Evolutionary conservation across 2,113 vertebrate species (phyloP).

Genomic region (Herpailurus yagouaroundi): DNA sequence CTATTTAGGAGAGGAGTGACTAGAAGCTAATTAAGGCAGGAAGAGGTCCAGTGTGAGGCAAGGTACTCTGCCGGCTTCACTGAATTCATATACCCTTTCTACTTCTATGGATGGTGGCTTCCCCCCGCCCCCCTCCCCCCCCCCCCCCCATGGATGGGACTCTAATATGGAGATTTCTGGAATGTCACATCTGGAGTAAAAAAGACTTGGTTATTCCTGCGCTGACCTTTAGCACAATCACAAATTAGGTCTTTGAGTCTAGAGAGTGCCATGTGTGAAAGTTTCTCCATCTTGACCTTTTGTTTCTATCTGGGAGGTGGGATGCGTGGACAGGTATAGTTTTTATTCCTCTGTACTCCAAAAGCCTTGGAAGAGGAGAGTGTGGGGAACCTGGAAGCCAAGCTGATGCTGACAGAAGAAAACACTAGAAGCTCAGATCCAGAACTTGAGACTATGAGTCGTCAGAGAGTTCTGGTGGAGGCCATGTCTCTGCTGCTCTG

Average conservation of each 20-base stretch:
- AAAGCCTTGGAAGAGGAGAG: neutral
- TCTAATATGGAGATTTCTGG: neutral
- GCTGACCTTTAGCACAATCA: neutral
- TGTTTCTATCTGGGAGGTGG: neutral
- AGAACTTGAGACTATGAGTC: neutral
- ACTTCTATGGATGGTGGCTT: neutral
- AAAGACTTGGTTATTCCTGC: neutral
- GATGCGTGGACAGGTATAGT: neutral
- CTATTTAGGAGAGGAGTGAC: neutral
- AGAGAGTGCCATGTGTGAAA: neutral
- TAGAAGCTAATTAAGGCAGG: neutral
- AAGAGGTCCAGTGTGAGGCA: neutral
- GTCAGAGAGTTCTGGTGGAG: neutral
- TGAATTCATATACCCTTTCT: neutral
- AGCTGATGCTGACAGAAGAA: neutral
- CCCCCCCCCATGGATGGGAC: too few species aligned
- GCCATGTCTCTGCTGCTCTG: neutral
- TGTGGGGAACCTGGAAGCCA: neutral
- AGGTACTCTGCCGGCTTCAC: neutral
- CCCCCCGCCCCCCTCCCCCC: too few species aligned
- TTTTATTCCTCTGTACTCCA: neutral
- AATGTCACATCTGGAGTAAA: neutral
- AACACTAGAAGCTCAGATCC: neutral
- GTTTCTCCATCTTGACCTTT: neutral
- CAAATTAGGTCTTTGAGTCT: neutral